A percentile compares a stretch with the other conserved stretches of the same genome.
These are phyloP conservation scores for Tetraodon nigroviridis DNA, from an alignment of 2,113 vertebrate species.

Conservation along the genomic window DNA sequence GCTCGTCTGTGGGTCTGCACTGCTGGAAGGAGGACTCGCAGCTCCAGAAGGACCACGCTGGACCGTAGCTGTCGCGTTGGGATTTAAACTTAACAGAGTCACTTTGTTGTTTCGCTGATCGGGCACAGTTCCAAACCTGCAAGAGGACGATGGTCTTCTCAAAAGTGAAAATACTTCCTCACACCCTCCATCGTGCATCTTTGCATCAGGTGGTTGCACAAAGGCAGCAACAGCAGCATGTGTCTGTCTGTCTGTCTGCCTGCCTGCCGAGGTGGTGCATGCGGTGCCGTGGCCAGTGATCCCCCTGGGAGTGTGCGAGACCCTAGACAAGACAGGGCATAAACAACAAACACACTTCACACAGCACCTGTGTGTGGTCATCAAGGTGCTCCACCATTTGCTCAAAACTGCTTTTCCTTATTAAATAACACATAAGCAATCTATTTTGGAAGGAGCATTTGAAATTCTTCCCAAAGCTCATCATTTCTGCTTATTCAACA, in stretches of 20 bases:
- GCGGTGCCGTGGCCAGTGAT: constrained; percentile 19
- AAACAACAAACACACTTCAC: constrained; percentile 19
- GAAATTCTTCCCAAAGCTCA: no score
- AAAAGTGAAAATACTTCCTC: no score
- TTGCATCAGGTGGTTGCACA: no score
- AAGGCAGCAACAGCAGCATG: neutral
- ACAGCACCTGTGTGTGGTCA: no score
- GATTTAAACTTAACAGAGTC: constrained; percentile 9
- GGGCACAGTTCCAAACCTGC: neutral
- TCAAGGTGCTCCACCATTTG: no score
- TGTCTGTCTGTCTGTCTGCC: neutral
- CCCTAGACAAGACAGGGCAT: constrained; percentile 11
- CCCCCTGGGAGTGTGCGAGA: constrained; percentile 12
- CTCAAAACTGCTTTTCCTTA: no score
- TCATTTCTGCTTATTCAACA: no score
- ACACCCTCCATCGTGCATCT: no score
- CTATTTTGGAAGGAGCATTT: no score
- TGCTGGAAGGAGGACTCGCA: constrained; percentile 20
- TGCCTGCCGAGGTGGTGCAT: constrained; percentile 7
- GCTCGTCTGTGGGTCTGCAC: constrained; percentile 30
- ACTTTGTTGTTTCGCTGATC: constrained; percentile 6
- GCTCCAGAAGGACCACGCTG: constrained; percentile 10
- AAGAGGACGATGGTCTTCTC: no score
- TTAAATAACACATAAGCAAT: no score
- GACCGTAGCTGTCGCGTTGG: constrained; percentile 14